phyloP scores from a whole-genome alignment of 2,888 invertebrate genomes.

The Latheticus oryzae region DNA sequence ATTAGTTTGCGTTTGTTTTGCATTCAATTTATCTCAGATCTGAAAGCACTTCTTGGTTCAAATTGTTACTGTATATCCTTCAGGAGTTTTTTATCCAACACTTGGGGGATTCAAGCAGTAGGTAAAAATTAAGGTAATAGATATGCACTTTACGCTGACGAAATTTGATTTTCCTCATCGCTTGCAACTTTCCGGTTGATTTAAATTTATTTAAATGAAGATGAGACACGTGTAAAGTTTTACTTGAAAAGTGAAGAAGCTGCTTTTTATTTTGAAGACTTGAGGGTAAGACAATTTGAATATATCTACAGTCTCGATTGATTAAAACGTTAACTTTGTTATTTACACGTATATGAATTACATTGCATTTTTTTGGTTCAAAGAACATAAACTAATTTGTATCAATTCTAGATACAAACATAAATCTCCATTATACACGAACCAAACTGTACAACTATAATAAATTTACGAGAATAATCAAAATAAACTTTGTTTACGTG shows the following conservation, averaged over 20 bases:
- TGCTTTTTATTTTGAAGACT: no score
- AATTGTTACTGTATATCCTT: conserved; percentile 26
- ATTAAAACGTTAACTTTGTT: no score
- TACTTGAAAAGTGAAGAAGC: no score
- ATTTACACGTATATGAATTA: no score
- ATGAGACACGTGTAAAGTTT: no score
- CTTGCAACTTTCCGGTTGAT: no score
- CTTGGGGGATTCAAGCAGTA: conserved; percentile 18
- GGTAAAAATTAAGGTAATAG: conserved; percentile 35
- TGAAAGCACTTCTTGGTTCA: conserved; percentile 17
- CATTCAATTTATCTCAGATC: conserved; percentile 31
- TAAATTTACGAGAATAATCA: conserved; percentile 40
- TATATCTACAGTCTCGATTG: no score
- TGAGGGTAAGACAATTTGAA: no score
- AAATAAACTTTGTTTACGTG: conserved; percentile 40
- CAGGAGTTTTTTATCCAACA: conserved; percentile 27
- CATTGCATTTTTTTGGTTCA: no score
- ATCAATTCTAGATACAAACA: conserved; percentile 15
- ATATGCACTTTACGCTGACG: conserved; percentile 29
- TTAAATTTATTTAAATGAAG: no score
- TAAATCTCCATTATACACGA: conserved; percentile 31
- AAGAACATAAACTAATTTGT: conserved; percentile 33
- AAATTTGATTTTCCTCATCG: conserved; percentile 21
- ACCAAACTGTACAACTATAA: conserved; percentile 34
- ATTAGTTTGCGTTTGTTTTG: conserved; percentile 36